These are phyloP conservation scores for Campylomormyrus tamandua DNA, from an alignment of 2,113 vertebrate species.

Conservation along the genomic window DNA sequence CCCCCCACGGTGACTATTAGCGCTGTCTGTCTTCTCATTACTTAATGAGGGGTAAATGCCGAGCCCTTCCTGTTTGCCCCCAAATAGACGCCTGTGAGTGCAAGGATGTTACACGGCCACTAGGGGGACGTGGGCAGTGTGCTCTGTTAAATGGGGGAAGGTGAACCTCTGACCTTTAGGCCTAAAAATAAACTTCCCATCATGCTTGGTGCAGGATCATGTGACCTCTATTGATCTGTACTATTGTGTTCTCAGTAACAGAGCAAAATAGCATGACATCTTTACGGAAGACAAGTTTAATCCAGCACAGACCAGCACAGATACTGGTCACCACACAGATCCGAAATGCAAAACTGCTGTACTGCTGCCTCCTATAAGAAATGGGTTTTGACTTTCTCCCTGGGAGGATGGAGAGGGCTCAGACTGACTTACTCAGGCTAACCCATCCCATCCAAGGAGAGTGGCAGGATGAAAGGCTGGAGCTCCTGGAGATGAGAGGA, in stretches of 20 bases:
- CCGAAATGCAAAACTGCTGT: not conserved
- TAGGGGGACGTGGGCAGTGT: not conserved
- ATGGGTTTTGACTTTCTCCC: not conserved
- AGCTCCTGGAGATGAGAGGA: conserved; percentile 24
- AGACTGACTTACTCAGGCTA: not conserved
- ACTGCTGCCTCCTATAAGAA: not conserved
- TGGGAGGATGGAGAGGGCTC: not conserved
- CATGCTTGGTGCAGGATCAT: not conserved
- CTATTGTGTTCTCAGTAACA: not conserved
- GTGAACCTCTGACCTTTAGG: not conserved
- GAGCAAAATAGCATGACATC: not conserved
- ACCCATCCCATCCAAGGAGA: conserved; percentile 31
- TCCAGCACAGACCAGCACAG: not conserved
- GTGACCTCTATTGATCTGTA: not conserved
- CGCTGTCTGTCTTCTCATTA: conserved; percentile 10
- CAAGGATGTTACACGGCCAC: not conserved
- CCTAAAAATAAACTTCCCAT: not conserved
- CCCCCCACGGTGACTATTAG: conserved; percentile 1
- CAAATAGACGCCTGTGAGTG: conserved; percentile 7
- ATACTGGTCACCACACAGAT: not conserved
- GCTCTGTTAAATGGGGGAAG: not conserved
- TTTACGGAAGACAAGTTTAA: not conserved
- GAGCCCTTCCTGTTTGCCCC: conserved; percentile 9
- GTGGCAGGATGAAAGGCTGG: conserved; percentile 9
- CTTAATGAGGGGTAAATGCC: conserved; percentile 16